These are phyloP conservation scores for Melipona beecheii DNA, from an alignment of 2,888 invertebrate species.

Conservation along the genomic window DNA sequence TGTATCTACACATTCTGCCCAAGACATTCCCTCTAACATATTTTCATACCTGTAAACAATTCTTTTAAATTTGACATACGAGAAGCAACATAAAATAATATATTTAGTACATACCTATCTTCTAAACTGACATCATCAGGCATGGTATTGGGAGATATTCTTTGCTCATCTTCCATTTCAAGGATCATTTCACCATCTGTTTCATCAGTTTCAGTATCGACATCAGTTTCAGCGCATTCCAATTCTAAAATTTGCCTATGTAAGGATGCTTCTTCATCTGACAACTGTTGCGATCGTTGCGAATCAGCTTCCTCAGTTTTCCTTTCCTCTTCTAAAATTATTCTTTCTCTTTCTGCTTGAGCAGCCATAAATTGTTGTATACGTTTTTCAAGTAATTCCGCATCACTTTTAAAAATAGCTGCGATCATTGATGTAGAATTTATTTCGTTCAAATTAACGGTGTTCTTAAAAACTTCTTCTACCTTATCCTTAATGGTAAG, in stretches of 20 bases:
- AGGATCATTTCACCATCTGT: conserved; percentile 89
- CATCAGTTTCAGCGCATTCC: conserved; percentile 90
- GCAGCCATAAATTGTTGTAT: conserved; percentile 83
- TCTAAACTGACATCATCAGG: conserved; percentile 81
- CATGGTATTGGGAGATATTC: conserved; percentile 54
- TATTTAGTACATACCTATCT: conserved; percentile 72
- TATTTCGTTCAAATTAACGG: conserved; percentile 71
- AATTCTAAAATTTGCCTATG: conserved; percentile 91
- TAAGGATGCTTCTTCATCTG: conserved; percentile 91
- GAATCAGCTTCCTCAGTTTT: conserved; percentile 89
- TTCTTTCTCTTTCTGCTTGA: conserved; percentile 82
- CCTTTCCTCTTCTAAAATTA: conserved; percentile 82
- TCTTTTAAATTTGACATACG: conserved; percentile 10
- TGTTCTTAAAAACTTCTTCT: conserved; percentile 65
- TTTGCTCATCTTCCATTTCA: conserved; percentile 82
- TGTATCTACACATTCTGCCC: conserved; percentile 94
- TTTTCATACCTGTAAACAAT: conserved; percentile 78
- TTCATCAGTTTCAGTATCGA: conserved; percentile 93
- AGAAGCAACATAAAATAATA: background rate
- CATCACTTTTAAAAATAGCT: conserved; percentile 82
- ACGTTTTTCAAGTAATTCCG: conserved; percentile 81
- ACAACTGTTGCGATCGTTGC: conserved; percentile 87
- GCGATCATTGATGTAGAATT: conserved; percentile 83
- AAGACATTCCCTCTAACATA: conserved; percentile 88
- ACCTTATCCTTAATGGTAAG: conserved; percentile 49